Evolutionary conservation across 2,888 invertebrate genomes (phyloP).

Genomic region (Carterocephalus palaemon): DNA sequence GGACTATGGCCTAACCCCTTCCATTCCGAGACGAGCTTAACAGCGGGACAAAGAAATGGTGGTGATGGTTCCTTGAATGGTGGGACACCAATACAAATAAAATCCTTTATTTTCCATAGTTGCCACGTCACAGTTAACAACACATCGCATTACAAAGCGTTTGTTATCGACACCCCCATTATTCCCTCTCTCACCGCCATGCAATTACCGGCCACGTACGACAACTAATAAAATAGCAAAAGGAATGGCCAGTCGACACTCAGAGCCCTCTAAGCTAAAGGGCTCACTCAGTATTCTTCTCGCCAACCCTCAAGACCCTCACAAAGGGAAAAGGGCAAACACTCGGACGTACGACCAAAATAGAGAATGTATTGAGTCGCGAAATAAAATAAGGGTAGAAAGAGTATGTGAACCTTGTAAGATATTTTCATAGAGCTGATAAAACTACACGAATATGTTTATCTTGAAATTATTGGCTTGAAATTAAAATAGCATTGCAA

Average conservation of each 20-base stretch:
- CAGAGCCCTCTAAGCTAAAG: slow-evolving; percentile 46
- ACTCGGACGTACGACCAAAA: slow-evolving; percentile 62
- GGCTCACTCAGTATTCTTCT: slow-evolving; percentile 70
- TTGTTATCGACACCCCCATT: slow-evolving; percentile 22
- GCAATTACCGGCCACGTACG: slow-evolving; percentile 62
- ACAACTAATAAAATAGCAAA: slow-evolving; percentile 74
- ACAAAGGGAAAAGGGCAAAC: slow-evolving; percentile 71
- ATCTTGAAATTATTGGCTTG: too few relatives aligned
- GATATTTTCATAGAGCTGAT: slow-evolving; percentile 45
- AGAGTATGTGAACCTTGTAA: slow-evolving; percentile 50
- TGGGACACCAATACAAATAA: too few relatives aligned
- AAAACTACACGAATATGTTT: slow-evolving; percentile 24
- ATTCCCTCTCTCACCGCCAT: slow-evolving; percentile 34
- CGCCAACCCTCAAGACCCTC: slow-evolving; percentile 56
- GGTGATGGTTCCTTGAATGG: too few relatives aligned
- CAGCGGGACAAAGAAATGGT: too few relatives aligned
- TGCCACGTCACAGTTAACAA: too few relatives aligned
- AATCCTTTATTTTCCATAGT: too few relatives aligned
- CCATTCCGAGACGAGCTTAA: too few relatives aligned
- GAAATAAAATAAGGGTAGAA: slow-evolving; percentile 72
- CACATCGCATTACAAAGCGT: slow-evolving; percentile 8
- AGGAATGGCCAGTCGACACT: slow-evolving; percentile 68
- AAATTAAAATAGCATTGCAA: too few relatives aligned
- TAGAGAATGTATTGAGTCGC: slow-evolving; percentile 77
- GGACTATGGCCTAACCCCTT: too few relatives aligned